These are phyloP conservation scores for Idaea aversata DNA, from an alignment of 2,888 invertebrate species.

Conservation along the genomic window DNA sequence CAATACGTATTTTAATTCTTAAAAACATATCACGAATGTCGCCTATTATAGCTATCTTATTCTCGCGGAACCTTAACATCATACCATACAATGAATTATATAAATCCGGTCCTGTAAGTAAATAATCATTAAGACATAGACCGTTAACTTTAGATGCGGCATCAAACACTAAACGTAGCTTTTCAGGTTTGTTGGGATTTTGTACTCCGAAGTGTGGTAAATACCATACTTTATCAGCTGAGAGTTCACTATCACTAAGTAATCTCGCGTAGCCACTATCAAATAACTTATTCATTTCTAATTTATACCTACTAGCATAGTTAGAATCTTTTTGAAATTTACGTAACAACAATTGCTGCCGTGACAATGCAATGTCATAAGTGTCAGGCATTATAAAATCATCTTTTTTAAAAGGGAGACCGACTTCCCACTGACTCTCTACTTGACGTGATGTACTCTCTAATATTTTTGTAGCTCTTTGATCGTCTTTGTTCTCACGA, in stretches of 20 bases:
- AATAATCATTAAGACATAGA: constrained; percentile 22
- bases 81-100: constrained; percentile 23
- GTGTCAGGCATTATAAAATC: constrained; percentile 21
- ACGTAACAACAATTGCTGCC: constrained; percentile 15
- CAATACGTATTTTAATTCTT: constrained; percentile 16
- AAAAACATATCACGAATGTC: constrained; percentile 27
- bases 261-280: constrained; percentile 26
- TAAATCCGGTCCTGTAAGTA: constrained; percentile 25
- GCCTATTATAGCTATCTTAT: constrained; percentile 18
- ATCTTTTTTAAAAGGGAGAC: constrained; percentile 25
- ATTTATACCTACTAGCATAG: constrained; percentile 22
- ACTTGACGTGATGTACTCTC: constrained; percentile 25
- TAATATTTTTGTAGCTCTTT: constrained; percentile 23
- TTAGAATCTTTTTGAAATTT: constrained; percentile 17
- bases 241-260: neutral
- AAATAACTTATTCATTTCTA: constrained; percentile 28
- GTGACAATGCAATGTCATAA: constrained; percentile 17
- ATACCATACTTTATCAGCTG: constrained; percentile 25
- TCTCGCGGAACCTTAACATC: constrained; percentile 25
- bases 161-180: constrained; percentile 27
- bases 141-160: constrained; percentile 23
- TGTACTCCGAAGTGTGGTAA: constrained; percentile 32
- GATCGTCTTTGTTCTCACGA: constrained; percentile 25
- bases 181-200: constrained; percentile 28
- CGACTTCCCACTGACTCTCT: constrained; percentile 26